Percentiles rank a stretch among this genome's conserved stretches.
These are phyloP conservation scores for Antheraea mylitta DNA, from an alignment of 1,140 invertebrate genomes.

Conservation along the genomic window DNA sequence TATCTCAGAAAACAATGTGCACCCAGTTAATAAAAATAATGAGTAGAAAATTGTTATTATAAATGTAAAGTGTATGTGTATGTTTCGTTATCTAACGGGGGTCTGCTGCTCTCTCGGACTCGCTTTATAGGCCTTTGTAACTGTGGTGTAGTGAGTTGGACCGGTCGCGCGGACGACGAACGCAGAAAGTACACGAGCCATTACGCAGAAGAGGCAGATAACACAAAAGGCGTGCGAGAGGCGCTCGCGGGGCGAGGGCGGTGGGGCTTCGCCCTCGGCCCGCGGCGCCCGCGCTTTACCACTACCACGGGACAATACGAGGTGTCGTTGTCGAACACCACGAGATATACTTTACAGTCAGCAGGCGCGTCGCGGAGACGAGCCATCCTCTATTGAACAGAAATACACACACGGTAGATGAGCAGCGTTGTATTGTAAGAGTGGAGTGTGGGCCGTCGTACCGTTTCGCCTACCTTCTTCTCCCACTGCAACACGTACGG, in stretches of 20 bases:
- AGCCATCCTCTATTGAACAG: slow-evolving; percentile 75
- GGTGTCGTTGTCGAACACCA: slow-evolving; percentile 45
- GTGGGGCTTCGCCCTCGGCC: slow-evolving; percentile 49
- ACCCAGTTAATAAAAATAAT: slow-evolving; percentile 52
- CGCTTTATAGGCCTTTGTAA: slow-evolving; percentile 77
- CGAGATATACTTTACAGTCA: slow-evolving; percentile 71
- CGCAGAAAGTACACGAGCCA: slow-evolving; percentile 56
- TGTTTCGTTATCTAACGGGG: slow-evolving; percentile 69
- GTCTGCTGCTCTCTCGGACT: slow-evolving; percentile 80
- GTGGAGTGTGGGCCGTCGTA: slow-evolving; percentile 89
- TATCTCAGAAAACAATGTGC: slow-evolving; percentile 58
- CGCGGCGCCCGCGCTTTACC: slow-evolving; percentile 56
- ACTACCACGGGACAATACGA: slow-evolving; percentile 62
- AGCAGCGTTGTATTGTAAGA: slow-evolving; percentile 80
- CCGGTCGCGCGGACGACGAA: slow-evolving; percentile 49
- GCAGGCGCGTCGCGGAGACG: slow-evolving; percentile 63
- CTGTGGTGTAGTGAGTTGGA: slow-evolving; percentile 70
- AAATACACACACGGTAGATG: slow-evolving; percentile 75
- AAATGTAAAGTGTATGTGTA: slow-evolving; percentile 71
- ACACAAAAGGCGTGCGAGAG: slow-evolving; percentile 59
- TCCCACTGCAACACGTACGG: slow-evolving; percentile 98
- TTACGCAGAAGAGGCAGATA: slow-evolving; percentile 64
- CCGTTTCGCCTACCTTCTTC: slow-evolving; percentile 97
- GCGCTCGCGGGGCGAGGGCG: slow-evolving; percentile 58
- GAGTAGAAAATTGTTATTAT: slow-evolving; percentile 51